These are phyloP conservation scores for Camptogramma bilineatum DNA, from an alignment of 2,888 invertebrate genomes.

Conservation along the genomic window DNA sequence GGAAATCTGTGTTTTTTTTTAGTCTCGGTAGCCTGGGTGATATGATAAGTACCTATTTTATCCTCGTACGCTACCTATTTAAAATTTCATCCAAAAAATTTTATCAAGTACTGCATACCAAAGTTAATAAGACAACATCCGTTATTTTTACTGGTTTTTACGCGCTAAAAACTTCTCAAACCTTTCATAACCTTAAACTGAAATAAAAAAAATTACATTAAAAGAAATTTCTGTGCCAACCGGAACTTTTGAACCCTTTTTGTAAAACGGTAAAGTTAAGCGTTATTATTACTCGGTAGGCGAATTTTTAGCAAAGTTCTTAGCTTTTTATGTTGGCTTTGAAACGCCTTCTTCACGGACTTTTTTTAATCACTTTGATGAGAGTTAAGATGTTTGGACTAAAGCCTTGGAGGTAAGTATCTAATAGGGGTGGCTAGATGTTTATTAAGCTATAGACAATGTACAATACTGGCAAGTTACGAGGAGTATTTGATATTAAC, in stretches of 20 bases:
- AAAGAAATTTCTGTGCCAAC: not conserved
- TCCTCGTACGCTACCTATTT: no score
- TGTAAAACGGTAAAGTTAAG: slow-evolving; percentile 34
- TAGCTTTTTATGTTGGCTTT: slow-evolving; percentile 17
- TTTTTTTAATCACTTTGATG: slow-evolving; percentile 26
- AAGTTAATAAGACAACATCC: not conserved
- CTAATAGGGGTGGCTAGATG: no score
- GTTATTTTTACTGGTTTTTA: not conserved
- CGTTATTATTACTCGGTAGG: slow-evolving; percentile 32
- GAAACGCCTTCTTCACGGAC: slow-evolving; percentile 11
- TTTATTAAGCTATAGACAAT: slow-evolving; percentile 6
- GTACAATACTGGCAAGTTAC: no score
- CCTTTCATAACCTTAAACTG: not conserved
- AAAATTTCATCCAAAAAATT: no score
- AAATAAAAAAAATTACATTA: not conserved
- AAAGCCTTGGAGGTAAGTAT: slow-evolving; percentile 4
- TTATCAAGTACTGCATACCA: no score
- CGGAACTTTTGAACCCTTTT: slow-evolving; percentile 27
- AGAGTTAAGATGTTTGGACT: slow-evolving; percentile 6
- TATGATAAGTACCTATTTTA: no score
- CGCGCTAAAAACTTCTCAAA: not conserved
- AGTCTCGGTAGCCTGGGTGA: no score
- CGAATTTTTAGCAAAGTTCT: slow-evolving; percentile 18
- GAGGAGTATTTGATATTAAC: not conserved
- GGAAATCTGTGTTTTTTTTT: no score